Percentiles rank a stretch among this genome's conserved stretches.
These are phyloP conservation scores for Darevskia nairensis DNA, from an alignment of 2,797 vertebrate genomes.

Conservation along the genomic window DNA sequence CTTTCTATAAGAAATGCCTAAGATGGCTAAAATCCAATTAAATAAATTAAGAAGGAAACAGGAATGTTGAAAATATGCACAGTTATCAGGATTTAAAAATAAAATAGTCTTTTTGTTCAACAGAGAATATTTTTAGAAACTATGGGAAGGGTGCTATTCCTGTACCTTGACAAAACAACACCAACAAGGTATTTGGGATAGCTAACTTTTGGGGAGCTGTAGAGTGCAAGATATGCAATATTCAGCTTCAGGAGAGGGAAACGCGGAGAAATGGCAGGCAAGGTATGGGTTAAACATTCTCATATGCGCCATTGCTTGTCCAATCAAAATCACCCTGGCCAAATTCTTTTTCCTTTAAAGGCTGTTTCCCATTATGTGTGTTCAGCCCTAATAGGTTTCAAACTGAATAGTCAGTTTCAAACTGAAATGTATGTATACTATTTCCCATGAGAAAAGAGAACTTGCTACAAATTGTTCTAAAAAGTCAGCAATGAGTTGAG, in stretches of 20 bases:
- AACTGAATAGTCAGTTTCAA: neutral
- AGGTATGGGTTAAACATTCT: neutral
- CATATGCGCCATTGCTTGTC: neutral
- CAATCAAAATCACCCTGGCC: neutral
- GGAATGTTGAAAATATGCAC: neutral
- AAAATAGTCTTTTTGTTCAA: neutral
- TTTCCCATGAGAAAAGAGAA: neutral
- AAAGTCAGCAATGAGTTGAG: neutral
- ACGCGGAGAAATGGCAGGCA: neutral
- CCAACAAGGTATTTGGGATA: neutral
- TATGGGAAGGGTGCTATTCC: neutral
- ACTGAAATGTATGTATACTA: neutral
- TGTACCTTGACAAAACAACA: neutral
- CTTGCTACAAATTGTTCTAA: neutral
- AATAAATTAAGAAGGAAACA: neutral
- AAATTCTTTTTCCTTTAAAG: neutral
- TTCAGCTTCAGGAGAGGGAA: neutral
- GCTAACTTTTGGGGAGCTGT: neutral
- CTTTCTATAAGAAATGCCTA: too few species aligned
- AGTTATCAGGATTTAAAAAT: neutral
- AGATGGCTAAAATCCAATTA: neutral
- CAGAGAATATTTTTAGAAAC: neutral
- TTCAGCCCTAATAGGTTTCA: too few species aligned
- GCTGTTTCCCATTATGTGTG: neutral
- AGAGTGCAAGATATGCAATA: neutral